These are phyloP conservation scores for Gymnosoma rotundatum DNA, from an alignment of 2,888 invertebrate species.

Conservation along the genomic window DNA sequence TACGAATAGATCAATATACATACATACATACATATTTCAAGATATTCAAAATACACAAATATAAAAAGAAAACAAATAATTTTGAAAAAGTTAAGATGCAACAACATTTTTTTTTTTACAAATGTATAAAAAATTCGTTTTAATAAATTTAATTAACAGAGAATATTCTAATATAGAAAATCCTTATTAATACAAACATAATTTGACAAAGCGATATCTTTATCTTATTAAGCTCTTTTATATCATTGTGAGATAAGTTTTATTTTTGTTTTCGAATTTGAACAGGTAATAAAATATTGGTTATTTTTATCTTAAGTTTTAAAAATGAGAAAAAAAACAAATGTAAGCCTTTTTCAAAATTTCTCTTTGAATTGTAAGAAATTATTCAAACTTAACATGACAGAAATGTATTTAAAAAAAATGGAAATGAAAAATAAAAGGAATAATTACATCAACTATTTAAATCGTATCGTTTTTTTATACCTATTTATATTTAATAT, in stretches of 20 bases:
- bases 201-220: constrained; percentile 9
- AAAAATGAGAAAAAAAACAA: too few species aligned
- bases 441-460: constrained; percentile 9
- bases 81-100: constrained; percentile 20
- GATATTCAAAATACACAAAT: constrained; percentile 45
- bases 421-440: constrained; percentile 13
- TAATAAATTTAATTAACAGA: constrained; percentile 27
- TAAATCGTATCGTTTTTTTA: neutral
- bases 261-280: neutral
- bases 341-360: too few species aligned
- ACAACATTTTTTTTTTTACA: constrained; percentile 39
- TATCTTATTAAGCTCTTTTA: neutral
- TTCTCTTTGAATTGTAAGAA: too few species aligned
- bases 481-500: constrained; percentile 1
- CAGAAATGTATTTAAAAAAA: neutral
- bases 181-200: constrained; percentile 38
- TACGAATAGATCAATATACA: neutral
- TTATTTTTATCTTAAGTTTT: too few species aligned
- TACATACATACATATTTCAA: constrained; percentile 3
- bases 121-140: neutral
- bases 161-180: constrained; percentile 58
- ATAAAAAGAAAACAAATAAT: constrained; percentile 30
- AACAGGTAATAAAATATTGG: too few species aligned
- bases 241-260: constrained; percentile 7
- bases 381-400: too few species aligned